Conservation (phyloP, 2,113 vertebrate genomes). For the Emydura subglobosa region DNA sequence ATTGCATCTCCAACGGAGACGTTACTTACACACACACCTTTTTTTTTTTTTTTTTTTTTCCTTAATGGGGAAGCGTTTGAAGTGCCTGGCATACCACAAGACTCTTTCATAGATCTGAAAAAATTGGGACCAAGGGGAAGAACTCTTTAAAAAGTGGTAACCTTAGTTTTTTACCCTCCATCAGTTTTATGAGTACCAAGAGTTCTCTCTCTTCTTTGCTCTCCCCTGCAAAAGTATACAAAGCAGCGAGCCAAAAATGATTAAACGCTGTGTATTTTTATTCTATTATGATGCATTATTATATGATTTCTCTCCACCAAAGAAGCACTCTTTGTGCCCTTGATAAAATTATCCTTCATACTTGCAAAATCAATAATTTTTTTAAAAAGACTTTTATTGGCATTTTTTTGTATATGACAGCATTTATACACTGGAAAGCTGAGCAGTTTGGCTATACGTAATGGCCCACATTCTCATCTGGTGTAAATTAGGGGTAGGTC, state of each 20-base stretch:
- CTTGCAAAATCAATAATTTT: rapidly evolving
- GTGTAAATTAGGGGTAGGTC: neutral
- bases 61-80: neutral
- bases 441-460: neutral
- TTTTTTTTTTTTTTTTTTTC: neutral
- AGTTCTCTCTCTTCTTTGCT: neutral
- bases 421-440: neutral
- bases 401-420: neutral
- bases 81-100: neutral
- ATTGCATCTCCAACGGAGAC: neutral
- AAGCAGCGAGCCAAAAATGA: neutral
- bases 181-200: neutral
- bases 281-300: neutral
- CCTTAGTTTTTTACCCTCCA: neutral
- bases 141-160: neutral
- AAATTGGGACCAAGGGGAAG: neutral
- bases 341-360: neutral
- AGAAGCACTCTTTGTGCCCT: neutral
- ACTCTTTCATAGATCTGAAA: neutral
- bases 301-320: neutral
- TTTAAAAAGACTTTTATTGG: neutral
- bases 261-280: neutral
- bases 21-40: neutral
- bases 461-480: neutral
- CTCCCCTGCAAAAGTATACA: neutral